phyloP scores from a whole-genome alignment of 1,140 invertebrate genomes.

The Argopecten irradians region DNA sequence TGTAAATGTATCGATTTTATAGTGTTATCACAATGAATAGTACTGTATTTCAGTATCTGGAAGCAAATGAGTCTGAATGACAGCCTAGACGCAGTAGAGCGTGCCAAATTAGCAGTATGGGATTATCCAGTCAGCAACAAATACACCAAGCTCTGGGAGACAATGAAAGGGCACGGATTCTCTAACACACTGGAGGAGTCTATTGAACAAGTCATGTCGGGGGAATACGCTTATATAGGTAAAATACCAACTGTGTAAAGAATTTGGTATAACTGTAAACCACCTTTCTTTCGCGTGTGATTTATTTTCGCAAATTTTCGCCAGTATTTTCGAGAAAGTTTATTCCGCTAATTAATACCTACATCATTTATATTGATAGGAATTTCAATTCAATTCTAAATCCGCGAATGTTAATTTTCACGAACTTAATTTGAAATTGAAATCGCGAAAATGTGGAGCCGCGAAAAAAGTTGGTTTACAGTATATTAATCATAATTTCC shows the following conservation, averaged over 20 bases:
- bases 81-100: slow-evolving; percentile 89
- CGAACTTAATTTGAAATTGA: too few species aligned
- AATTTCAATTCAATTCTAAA: too few species aligned
- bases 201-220: slow-evolving; percentile 83
- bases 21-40: too few species aligned
- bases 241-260: slow-evolving; percentile 26
- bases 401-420: too few species aligned
- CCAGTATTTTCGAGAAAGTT: neutral
- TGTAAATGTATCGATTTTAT: too few species aligned
- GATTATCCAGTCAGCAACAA: slow-evolving; percentile 99
- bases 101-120: slow-evolving; percentile 97
- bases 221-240: slow-evolving; percentile 94
- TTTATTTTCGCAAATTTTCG: neutral
- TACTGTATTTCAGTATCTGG: slow-evolving; percentile 90
- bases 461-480: too few species aligned
- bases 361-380: too few species aligned
- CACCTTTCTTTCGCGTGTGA: too few species aligned
- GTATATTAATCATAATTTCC: too few species aligned
- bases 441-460: too few species aligned
- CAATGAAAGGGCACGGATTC: slow-evolving; percentile 93
- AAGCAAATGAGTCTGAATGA: slow-evolving; percentile 98
- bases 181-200: slow-evolving; percentile 88
- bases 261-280: neutral
- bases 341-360: too few species aligned
- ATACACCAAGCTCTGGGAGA: slow-evolving; percentile 98